Conservation (phyloP, 2,113 vertebrate genomes). For the Galeopterus variegatus region DNA sequence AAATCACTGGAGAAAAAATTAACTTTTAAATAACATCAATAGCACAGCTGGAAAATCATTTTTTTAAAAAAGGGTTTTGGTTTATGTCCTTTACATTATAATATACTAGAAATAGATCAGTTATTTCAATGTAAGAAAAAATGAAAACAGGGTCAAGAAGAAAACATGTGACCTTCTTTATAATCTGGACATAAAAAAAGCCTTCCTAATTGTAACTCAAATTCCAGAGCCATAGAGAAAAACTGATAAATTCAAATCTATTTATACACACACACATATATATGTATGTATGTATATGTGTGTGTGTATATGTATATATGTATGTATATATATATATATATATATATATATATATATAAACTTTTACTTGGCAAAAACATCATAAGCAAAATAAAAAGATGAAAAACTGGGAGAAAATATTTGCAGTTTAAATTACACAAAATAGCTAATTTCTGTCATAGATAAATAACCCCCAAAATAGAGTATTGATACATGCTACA, state of each 20-base stretch:
- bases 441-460: neutral
- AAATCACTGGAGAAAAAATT: neutral
- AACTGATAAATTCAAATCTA: neutral
- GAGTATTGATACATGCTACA: neutral
- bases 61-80: no score
- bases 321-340: neutral
- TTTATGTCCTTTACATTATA: no score
- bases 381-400: neutral
- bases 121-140: conserved; percentile 32
- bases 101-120: neutral
- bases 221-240: neutral
- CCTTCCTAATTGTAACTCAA: neutral
- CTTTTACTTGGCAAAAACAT: neutral
- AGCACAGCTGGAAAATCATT: conserved; percentile 2
- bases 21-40: neutral
- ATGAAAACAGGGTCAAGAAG: neutral
- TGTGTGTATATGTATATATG: no score
- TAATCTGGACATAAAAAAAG: conserved; percentile 11
- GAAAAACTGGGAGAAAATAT: conserved; percentile 29
- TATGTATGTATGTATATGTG: neutral
- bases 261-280: neutral
- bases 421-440: neutral
- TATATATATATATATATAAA: neutral
- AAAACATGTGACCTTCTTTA: neutral
- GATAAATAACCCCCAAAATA: neutral